Evolutionary conservation across 2,797 vertebrate genomes (phyloP).

Genomic region (Hafferia zeledoni): DNA sequence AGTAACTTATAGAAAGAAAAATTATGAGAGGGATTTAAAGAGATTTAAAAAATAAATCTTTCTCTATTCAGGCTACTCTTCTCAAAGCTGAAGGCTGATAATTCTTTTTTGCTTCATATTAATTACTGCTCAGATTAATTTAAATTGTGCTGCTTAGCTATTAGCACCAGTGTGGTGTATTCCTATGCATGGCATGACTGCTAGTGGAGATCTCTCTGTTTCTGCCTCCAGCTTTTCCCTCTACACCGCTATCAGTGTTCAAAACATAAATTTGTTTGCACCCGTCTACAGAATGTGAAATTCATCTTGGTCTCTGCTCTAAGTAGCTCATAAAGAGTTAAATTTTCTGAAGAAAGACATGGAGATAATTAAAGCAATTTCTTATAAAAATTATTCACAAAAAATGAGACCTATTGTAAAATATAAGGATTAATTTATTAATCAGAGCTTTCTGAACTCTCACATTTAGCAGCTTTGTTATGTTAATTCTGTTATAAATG

Average conservation of each 20-base stretch:
- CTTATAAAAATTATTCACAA: slow-evolving; percentile 62
- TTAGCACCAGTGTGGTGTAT: background rate
- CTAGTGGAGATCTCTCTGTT: background rate
- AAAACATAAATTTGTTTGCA: background rate
- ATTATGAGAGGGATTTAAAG: background rate
- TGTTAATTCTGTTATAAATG: slow-evolving; percentile 79
- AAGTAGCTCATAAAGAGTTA: slow-evolving; percentile 41
- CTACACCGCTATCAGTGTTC: background rate
- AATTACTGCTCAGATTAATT: background rate
- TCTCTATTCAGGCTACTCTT: background rate
- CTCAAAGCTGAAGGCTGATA: background rate
- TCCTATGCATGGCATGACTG: background rate
- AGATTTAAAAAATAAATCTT: background rate
- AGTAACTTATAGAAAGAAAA: background rate
- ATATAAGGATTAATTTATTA: slow-evolving; percentile 79
- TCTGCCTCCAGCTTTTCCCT: background rate
- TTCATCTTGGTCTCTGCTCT: background rate
- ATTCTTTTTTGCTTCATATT: background rate
- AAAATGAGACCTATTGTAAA: slow-evolving; percentile 71
- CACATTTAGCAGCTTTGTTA: slow-evolving; percentile 78
- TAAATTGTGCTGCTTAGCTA: background rate
- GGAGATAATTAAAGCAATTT: slow-evolving; percentile 30
- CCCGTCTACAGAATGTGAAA: background rate
- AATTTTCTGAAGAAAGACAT: slow-evolving; percentile 20
- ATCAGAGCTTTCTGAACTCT: slow-evolving; percentile 78